Evolutionary conservation across 2,888 invertebrate species (phyloP), one percentile per base, ranked within the genome.

Genomic region (Drosophila merina): DNA sequence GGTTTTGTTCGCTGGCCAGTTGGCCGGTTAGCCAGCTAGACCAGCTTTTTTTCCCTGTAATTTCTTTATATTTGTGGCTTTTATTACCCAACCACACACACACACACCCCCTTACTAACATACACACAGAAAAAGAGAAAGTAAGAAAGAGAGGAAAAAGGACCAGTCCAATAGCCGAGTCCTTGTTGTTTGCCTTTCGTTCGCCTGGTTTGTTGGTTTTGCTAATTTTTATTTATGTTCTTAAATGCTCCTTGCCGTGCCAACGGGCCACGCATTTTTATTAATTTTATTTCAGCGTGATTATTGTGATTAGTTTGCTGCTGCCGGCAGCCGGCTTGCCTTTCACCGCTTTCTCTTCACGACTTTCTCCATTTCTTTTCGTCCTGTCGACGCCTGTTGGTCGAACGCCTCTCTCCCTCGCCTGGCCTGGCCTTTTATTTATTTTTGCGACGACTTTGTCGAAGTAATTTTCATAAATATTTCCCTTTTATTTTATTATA

Each of bases 21-120:
- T 47, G 1, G 45, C 26, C 47, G 3, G 14, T 20, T 3, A 6
- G 40, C 4, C 1, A 20, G 40, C 4, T 20, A 20, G 25, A 33
- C 3, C n/a, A 3, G 20, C 58, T 30, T 40, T 30, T 12, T 44
- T 54, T 48, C 28, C 74, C 70, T 86, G 82, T 81, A 86, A 77
- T 88, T 88, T 86, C 85, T 88, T 89, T 84, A 85, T 88, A 88
- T 86, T 86, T 89, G 88, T 89, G 86, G 85, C 84, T 76, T 88
- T 84, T 84, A 83, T 85, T 73, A 69, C 72, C 69, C 60, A 66
- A 58, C 56, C 42, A 57, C 52, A 36, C 54, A 44, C 20, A 42
- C 42, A 42, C 42, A 42, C 20, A 42, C 42, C 14, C 8, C 20
- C 20, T 20, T 2, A 42, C 52, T 38, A 14, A 42, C 20, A 42